Evolutionary conservation across 2,888 invertebrate genomes (phyloP), one percentile per base, ranked within the genome.

Genomic region (Periphyllus acericola): DNA sequence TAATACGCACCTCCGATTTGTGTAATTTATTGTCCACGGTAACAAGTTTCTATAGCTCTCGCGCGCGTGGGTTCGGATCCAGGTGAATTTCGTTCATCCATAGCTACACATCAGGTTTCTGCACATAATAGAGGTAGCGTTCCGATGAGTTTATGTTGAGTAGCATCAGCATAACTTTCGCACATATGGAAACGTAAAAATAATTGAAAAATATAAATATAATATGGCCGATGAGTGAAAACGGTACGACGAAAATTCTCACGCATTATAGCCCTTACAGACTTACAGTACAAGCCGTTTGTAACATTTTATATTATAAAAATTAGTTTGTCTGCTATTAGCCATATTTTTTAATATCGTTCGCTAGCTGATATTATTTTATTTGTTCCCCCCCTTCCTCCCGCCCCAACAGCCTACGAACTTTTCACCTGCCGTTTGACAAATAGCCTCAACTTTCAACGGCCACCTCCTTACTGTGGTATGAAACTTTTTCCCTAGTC

Each of bases 391-490:
- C 78, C 19, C 21, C 68, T 68, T 78, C 68, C 21, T 32, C 36
- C 25, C n/a, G 5, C 46, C 5, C 46, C 55, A 25, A 3, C 36
- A n/a, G 11, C 76, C 11, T 9, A 2, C n/a, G n/a, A 14, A 46
- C 46, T 46, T 46, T 46, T 46, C 55, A 3, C 4, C 32, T 4
- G 32, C 79, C 14, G 25, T 86, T 86, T 86, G 75, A 79, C 71
- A 86, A 86, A 86, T 86, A 86, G 40, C 66, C 84, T 29, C 52
- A 86, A 86, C 79, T 76, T 84, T 79, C 79, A 55, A 79, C 86
- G 46, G 60, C 36, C 34, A 29, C 60, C 25, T 19, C 14, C 52
- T 52, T 11, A 14, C 52, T 21, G 46, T 1, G 11, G 36, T 29
- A 36, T 40, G 46, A 79, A 86, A 86, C 68, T 80, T 86, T 86